These are phyloP conservation scores for Eupeodes latifasciatus DNA, from an alignment of 2,888 invertebrate species.

Conservation along the genomic window DNA sequence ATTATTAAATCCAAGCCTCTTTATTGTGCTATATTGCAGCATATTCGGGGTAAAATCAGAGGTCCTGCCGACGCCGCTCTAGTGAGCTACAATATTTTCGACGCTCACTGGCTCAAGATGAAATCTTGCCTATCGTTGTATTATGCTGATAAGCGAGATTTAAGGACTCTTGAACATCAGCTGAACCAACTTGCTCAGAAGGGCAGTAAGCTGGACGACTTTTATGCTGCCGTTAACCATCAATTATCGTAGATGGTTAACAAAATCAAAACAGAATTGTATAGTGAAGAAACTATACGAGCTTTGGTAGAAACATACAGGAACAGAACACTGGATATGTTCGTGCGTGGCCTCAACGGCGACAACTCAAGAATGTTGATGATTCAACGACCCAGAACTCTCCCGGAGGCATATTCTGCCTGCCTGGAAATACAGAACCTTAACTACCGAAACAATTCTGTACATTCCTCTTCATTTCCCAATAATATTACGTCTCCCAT, in stretches of 20 bases:
- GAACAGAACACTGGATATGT: not conserved
- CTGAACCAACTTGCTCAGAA: slow-evolving; percentile 49
- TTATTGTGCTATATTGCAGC: not conserved
- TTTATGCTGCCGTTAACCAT: slow-evolving; percentile 69
- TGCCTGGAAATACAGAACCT: not conserved
- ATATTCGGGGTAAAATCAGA: not conserved
- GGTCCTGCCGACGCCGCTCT: not conserved
- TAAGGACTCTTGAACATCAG: slow-evolving; percentile 71
- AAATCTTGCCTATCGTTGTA: slow-evolving; percentile 54
- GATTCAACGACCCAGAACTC: not conserved
- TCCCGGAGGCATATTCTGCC: not conserved
- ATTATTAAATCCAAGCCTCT: not conserved
- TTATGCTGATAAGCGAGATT: slow-evolving; percentile 75
- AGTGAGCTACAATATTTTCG: not conserved
- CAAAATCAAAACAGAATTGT: slow-evolving; percentile 20
- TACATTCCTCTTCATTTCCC: too few relatives aligned
- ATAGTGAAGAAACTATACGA: not conserved
- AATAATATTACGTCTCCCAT: too few relatives aligned
- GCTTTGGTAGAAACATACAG: slow-evolving; percentile 42
- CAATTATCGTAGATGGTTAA: slow-evolving; percentile 73
- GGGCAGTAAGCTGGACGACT: slow-evolving; percentile 44
- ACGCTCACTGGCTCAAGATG: not conserved
- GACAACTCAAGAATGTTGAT: not conserved
- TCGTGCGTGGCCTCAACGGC: not conserved
- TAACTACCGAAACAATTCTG: too few relatives aligned